Base-by-base conservation (phyloP, 1,140 invertebrate species). In the Centruroides sculpturatus region DNA sequence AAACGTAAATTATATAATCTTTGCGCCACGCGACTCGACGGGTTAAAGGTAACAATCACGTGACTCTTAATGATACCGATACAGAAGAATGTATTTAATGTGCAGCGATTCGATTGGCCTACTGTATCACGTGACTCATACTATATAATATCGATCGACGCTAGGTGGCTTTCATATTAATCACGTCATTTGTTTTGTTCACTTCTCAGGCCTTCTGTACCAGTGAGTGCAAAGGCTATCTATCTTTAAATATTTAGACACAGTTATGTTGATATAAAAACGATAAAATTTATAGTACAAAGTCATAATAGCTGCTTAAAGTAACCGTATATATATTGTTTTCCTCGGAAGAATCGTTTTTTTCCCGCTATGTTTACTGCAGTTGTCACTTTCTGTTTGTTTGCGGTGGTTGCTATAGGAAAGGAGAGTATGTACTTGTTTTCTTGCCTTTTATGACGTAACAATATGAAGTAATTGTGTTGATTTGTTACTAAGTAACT, bases 181-280 rank as follows among this genome's bases (percentile, higher is more conserved):
- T 6, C 5, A 41, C 41, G 41, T 41, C 41, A 41, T 41, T 41
- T 41, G 41, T 41, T 41, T 41, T 6, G 41, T 41, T 41, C 8
- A 6, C 5, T 41, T 41, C 5, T 6, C 8, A 41, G 10, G 57
- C 62, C 62, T 63, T 63, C 62, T 63, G 62, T 63, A 60, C 62
- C 62, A 63, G 62, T 63, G 62, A n/a, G 62, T 63, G 62, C 62
- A 63, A 63, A 63, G 62, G 62, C 62, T 36, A 12, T 62, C 34
- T 55, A 12, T 11, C 6, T 10, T 10, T 11, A 56, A 3, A 56
- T 41, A 41, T 56, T 60, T 48, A 51, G 35, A 35, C 11, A 47
- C 49, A 53, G 35, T 56, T 60, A 12, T 54, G 41, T 60, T 60
- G 9, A 41, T 41, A 41, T 41, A 41, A 41, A 41, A 3, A 4